Conservation (phyloP, 2,888 invertebrate genomes). For the Lamproptera curius region DNA sequence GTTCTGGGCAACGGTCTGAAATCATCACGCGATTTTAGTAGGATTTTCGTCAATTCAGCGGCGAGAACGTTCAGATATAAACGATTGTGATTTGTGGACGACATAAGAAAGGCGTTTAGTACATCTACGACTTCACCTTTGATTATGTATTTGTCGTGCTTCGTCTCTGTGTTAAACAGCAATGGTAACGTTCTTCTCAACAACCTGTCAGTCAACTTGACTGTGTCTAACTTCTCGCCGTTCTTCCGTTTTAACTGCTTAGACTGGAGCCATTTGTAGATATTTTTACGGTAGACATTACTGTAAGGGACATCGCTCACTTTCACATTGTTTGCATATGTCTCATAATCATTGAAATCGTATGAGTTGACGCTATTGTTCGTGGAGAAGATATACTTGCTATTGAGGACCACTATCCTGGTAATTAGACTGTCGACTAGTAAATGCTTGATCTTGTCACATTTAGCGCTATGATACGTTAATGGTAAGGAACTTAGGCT, state of each 20-base stretch:
- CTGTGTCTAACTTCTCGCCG: slow-evolving; percentile 1
- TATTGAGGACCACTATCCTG: slow-evolving; percentile 11
- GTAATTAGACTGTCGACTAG: slow-evolving; percentile 14
- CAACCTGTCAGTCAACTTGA: slow-evolving; percentile 4
- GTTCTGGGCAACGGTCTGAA: slow-evolving; percentile 4
- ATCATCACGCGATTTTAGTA: slow-evolving; percentile 7
- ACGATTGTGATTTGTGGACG: not conserved
- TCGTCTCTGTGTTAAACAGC: slow-evolving; percentile 5
- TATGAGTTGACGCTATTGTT: slow-evolving; percentile 1
- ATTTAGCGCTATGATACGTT: slow-evolving; percentile 14
- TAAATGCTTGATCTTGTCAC: slow-evolving; percentile 12
- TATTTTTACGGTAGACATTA: slow-evolving; percentile 8
- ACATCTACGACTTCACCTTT: slow-evolving; percentile 10
- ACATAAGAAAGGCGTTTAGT: slow-evolving; percentile 5
- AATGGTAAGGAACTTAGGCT: slow-evolving; percentile 11
- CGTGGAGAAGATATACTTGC: slow-evolving; percentile 8
- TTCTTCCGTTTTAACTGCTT: slow-evolving; percentile 7
- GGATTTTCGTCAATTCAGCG: slow-evolving; percentile 4
- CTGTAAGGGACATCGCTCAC: slow-evolving; percentile 1
- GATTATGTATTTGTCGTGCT: slow-evolving; percentile 10
- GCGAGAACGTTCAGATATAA: slow-evolving; percentile 9
- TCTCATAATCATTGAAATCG: not conserved
- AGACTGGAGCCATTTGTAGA: slow-evolving; percentile 7
- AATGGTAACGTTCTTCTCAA: slow-evolving; percentile 12
- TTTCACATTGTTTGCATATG: not conserved